Conservation (phyloP, 2,113 vertebrate species). For the Barbus barbus region DNA sequence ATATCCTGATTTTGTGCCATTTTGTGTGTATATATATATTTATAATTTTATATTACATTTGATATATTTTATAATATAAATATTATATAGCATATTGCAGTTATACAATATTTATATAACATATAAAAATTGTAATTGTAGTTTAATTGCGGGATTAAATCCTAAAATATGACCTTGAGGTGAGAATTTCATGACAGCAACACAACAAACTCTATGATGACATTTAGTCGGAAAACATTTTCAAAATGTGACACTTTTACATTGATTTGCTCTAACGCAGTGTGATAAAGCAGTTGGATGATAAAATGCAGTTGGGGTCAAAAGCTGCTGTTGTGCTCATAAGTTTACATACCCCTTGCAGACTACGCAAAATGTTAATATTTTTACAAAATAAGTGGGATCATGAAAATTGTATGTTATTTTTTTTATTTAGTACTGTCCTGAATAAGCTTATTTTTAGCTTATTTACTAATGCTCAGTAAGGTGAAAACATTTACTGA, state of each 20-base stretch:
- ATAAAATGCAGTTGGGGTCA: conserved; percentile 8
- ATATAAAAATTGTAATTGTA: neutral
- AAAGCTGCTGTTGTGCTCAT: too few relatives aligned
- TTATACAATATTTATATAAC: neutral
- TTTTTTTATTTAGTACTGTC: too few relatives aligned
- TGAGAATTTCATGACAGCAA: neutral
- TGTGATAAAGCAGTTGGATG: conserved; percentile 5
- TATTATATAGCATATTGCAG: neutral
- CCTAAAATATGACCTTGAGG: neutral
- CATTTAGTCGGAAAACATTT: neutral
- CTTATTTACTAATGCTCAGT: too few relatives aligned
- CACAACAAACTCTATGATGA: neutral
- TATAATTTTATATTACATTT: too few relatives aligned
- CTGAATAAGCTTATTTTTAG: too few relatives aligned
- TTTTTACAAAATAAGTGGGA: too few relatives aligned
- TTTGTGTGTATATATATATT: too few relatives aligned
- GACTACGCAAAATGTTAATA: too few relatives aligned
- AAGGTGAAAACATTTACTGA: too few relatives aligned
- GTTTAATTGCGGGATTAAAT: neutral
- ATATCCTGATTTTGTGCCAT: too few relatives aligned
- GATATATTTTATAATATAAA: neutral
- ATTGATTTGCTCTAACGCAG: neutral
- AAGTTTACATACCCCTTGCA: too few relatives aligned
- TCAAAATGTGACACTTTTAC: neutral
- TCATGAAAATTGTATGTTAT: too few relatives aligned